A percentile compares a stretch with the other conserved stretches of the same genome.
These are phyloP conservation scores for Tiaroga cobitis DNA, from an alignment of 2,797 vertebrate genomes.

Conservation along the genomic window DNA sequence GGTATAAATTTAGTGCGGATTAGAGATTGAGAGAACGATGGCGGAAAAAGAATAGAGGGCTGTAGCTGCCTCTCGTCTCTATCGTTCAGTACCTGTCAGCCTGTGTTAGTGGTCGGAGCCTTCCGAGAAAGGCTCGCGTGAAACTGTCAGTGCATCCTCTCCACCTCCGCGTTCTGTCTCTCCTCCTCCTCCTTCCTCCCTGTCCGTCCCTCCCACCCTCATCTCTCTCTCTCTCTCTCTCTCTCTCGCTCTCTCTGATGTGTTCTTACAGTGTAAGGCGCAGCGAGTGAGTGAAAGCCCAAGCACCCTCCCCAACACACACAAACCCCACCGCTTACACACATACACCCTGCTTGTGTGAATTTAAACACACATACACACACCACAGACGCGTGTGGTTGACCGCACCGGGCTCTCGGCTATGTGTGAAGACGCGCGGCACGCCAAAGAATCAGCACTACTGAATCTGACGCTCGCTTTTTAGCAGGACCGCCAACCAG, in stretches of 20 bases:
- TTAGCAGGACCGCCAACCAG: slow-evolving; percentile 60
- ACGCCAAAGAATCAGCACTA: slow-evolving; percentile 62
- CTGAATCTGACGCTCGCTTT: slow-evolving; percentile 64
- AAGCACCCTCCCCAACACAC: slow-evolving; percentile 53
- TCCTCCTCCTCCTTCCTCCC: slow-evolving; percentile 48
- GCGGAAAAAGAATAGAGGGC: slow-evolving; percentile 16
- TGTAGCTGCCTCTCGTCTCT: slow-evolving; percentile 53
- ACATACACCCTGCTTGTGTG: slow-evolving; percentile 48
- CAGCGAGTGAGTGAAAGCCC: slow-evolving; percentile 62
- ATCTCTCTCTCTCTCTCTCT: slow-evolving; percentile 56
- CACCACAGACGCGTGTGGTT: slow-evolving; percentile 60
- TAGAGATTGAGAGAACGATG: slow-evolving; percentile 36
- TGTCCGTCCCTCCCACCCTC: slow-evolving; percentile 52
- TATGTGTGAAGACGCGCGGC: slow-evolving; percentile 65
- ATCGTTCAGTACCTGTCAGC: slow-evolving; percentile 69
- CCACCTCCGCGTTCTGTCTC: slow-evolving; percentile 57
- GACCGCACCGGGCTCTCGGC: slow-evolving; percentile 62
- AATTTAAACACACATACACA: slow-evolving; percentile 48
- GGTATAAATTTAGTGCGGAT: slow-evolving; percentile 39
- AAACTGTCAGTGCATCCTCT: slow-evolving; percentile 66
- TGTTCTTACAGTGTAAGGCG: slow-evolving; percentile 62
- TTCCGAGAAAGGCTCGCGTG: slow-evolving; percentile 58
- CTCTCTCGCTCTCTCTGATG: slow-evolving; percentile 59
- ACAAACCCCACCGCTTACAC: slow-evolving; percentile 45
- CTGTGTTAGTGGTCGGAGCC: slow-evolving; percentile 59